Evolutionary conservation across 2,797 vertebrate species (phyloP), one percentile per base, ranked within the genome.

Genomic region (Anas georgica): DNA sequence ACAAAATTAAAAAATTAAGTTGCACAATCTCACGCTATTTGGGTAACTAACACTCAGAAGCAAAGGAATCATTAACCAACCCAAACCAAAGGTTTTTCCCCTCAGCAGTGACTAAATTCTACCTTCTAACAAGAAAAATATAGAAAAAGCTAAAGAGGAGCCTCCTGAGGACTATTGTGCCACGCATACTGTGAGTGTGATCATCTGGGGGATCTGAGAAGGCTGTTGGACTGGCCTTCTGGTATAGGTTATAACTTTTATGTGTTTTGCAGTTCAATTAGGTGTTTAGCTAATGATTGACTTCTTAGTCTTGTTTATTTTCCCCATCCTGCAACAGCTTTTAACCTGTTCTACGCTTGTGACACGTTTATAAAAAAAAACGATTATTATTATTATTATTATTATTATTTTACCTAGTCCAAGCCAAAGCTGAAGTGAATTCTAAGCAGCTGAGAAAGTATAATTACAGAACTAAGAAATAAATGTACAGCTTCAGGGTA

Each of bases 121-220:
- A 76, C 28, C 23, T 20, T 59, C 31, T 4, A 31, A 62, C 5
- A 22, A 55, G 13, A 22, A 66, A 72, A 68, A 62, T 5, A 22
- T 29, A 17, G 39, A 67, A 33, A 8, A 50, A 43, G 14, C 8
- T 3, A 2, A 56, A 41, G 23, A 58, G 8, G 35, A 58, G 35
- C 43, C 48, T 52, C 12, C n/a, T 58, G 23, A 43, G 12, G 15
- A 72, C 15, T 31, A 23, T 0, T 20, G 8, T 39, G 45, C 45
- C 13, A 5, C 3, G 23, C 12, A 23, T 0, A 0, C 21, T 35
- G 50, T 6, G 17, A 76, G 31, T 4, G 5, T 6, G 43, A 48
- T 41, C 1, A 15, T 4, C 3, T 43, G 29, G 11, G 46, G 22
- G 67, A 64, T 52, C 0, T 0, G 17, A 29, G 4, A 41, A 14